Evolutionary conservation across 2,797 vertebrate species (phyloP), one percentile per base, ranked within the genome.

Genomic region (Margarornis squamiger): DNA sequence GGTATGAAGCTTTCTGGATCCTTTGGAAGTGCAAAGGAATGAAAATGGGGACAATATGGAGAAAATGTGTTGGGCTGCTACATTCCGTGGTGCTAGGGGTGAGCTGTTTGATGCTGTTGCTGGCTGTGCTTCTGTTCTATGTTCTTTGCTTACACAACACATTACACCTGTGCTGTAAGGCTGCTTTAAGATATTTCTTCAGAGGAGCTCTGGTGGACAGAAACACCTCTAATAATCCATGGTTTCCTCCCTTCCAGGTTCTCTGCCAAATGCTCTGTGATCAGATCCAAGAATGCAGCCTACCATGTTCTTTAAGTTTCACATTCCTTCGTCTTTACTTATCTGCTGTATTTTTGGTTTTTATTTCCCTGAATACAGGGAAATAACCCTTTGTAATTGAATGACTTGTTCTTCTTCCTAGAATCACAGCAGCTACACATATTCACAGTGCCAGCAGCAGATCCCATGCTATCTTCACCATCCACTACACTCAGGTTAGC

Each of bases 401-500:
- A 67, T 54, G 43, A 8, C 94, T 86, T 92, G 51, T 88, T 96
- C 74, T 84, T 86, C 68, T 95, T 65, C 63, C 63, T 94, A 98
- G 99, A 96, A 99, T 99, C 96, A 99, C 99, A 3, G 99, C 99
- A 80, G 98, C 99, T 61, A 99, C 99, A 8, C 99, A 99, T 88
- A 97, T 99, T 97, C 99, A 99, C 19, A 99, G 99, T n/a, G 98
- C 99, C 96, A 99, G 99, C 98, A 99, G 99, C 97, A 98, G 99
- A 94, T 99, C 99, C 52, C 99, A 99, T 58, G 99, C 99, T 97
- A 99, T 99, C 97, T 99, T 99, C 97, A 99, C 98, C 80, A 99
- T 99, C 96, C 98, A 99, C 96, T 99, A 99, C 96, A 99, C 99
- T 32, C 99, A 99, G 99, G 99, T 99, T 94, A 62, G 94, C 95